Conservation (phyloP, 2,797 vertebrate genomes). For the Botia kubotai region DNA sequence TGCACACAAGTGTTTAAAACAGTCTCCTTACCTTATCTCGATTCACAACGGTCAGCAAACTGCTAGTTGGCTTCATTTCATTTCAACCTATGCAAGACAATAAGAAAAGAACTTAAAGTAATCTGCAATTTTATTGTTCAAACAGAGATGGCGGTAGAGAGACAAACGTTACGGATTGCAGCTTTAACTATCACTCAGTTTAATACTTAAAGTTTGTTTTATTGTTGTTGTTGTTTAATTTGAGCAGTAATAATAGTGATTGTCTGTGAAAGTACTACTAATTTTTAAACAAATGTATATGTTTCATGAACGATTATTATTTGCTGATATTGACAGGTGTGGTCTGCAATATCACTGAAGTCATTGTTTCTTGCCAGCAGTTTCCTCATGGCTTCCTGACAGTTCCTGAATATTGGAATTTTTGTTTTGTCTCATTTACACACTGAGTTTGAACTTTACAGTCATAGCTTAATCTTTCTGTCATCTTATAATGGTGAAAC, state of each 20-base stretch:
- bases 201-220: no score
- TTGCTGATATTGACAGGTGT: neutral
- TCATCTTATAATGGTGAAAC: neutral
- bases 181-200: no score
- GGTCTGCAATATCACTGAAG: neutral
- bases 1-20: no score
- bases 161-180: no score
- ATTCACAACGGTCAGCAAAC: no score
- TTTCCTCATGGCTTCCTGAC: neutral
- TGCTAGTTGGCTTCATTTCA: no score
- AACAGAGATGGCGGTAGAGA: no score
- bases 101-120: no score
- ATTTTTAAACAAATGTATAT: neutral
- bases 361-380: conserved; percentile 15
- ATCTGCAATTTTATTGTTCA: no score
- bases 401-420: neutral
- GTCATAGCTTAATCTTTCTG: neutral
- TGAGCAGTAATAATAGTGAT: neutral
- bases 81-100: no score
- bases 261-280: neutral
- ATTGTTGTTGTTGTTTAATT: neutral
- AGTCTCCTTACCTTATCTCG: no score
- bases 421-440: conserved; percentile 2
- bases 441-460: neutral
- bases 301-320: neutral